A percentile compares a stretch with the other conserved stretches of the same genome.
Evolutionary conservation across 2,888 invertebrate genomes (phyloP).

Genomic region (Drosophila parthenogenetica): DNA sequence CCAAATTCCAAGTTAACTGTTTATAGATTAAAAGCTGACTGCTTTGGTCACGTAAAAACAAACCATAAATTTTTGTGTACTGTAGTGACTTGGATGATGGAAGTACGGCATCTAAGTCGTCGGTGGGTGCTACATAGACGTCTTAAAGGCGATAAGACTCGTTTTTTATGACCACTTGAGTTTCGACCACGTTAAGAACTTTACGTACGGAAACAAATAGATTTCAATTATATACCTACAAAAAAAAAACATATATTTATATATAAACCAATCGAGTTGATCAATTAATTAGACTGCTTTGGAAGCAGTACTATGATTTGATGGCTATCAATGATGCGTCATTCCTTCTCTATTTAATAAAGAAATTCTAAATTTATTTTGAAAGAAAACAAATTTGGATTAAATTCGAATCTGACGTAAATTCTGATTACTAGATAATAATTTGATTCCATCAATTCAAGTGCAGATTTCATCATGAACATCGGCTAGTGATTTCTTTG

Average conservation of each 20-base stretch:
- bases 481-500: neutral
- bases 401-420: conserved; percentile 27
- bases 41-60: conserved; percentile 1
- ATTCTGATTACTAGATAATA: conserved; percentile 10
- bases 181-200: conserved; percentile 19
- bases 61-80: neutral
- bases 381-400: conserved; percentile 1
- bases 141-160: conserved; percentile 11
- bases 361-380: neutral
- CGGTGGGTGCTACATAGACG: conserved; percentile 3
- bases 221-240: neutral
- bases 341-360: neutral
- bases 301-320: conserved; percentile 27
- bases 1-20: neutral
- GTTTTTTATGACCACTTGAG: conserved; percentile 48
- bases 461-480: conserved; percentile 16
- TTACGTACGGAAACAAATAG: conserved; percentile 1
- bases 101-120: conserved; percentile 20
- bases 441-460: neutral
- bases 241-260: neutral
- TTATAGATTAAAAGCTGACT: neutral
- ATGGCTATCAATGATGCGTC: conserved; percentile 38
- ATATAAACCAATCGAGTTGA: conserved; percentile 3
- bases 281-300: conserved; percentile 18
- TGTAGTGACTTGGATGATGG: conserved; percentile 5